These are phyloP conservation scores for Lottia scabra DNA, from an alignment of 2,888 invertebrate species.

Conservation along the genomic window DNA sequence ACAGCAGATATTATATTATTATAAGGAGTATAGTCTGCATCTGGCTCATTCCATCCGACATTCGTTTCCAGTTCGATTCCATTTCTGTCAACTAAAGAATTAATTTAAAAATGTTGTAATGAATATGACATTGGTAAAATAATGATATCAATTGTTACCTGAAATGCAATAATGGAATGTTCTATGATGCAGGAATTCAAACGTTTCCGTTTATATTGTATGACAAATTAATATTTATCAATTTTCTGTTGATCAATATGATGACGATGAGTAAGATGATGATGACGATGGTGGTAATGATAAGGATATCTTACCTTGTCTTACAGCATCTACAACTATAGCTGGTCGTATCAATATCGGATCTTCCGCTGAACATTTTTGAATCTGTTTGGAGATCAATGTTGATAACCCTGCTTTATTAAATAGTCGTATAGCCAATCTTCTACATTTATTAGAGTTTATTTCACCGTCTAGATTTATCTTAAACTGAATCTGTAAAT, in stretches of 20 bases:
- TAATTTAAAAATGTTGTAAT: too few species aligned
- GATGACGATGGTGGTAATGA: too few species aligned
- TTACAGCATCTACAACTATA: constrained; percentile 35
- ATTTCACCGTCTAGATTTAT: constrained; percentile 22
- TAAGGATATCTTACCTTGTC: background rate
- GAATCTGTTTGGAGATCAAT: constrained; percentile 25
- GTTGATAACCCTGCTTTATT: constrained; percentile 34
- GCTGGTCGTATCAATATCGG: constrained; percentile 31
- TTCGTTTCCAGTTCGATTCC: constrained; percentile 5
- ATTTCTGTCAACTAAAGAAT: too few species aligned
- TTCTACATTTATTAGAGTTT: constrained; percentile 32
- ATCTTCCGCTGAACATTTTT: constrained; percentile 35
- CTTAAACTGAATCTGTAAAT: constrained; percentile 29
- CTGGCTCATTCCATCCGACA: constrained; percentile 16
- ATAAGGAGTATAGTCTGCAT: constrained; percentile 33
- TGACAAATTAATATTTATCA: too few species aligned
- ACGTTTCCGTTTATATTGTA: too few species aligned
- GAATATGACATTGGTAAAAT: too few species aligned
- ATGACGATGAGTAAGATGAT: too few species aligned
- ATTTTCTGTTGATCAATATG: too few species aligned
- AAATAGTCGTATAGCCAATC: constrained; percentile 31
- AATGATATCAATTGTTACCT: too few species aligned
- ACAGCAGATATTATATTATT: constrained; percentile 31
- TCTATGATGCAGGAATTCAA: too few species aligned
- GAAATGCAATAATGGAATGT: too few species aligned